Evolutionary conservation across 2,113 vertebrate species (phyloP), one percentile per base, ranked within the genome.

Genomic region (Athene noctua): DNA sequence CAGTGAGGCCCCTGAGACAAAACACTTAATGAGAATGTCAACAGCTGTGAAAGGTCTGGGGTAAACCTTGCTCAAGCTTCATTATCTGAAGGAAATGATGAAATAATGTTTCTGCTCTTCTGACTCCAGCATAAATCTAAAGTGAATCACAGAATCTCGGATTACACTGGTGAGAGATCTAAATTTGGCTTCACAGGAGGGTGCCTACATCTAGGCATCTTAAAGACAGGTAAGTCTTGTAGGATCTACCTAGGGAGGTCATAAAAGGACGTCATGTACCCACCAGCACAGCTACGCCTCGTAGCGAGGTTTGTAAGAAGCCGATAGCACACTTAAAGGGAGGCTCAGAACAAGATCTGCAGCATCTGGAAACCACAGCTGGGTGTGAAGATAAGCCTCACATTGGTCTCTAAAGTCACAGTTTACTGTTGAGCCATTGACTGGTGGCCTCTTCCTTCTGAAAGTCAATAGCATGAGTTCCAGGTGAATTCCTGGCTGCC

Each of bases 1-100:
- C 40, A 29, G 46, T 17, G 68, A 82, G 88, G 51, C 83, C 26
- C 80, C 57, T 13, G 86, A 88, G 95, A 90, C 40, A 58, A 78
- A 88, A 59, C 51, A 16, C 13, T 85, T 79, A 62, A 49, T 44
- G 77, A 51, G 93, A 96, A 94, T 78, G 90, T 83, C 97, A 88
- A 13, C 84, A 82, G 78, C 91, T 90, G 91, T n/a, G 96, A 92
- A 90, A 89, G 75, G 81, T 75, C 90, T 77, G 27, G 82, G 68
- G 44, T 80, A 86, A 89, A 78, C 89, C 82, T 47, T 2, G 1
- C 82, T 36, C 58, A 27, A 73, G 66, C 58, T 62, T 42, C 74
- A 3, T 78, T 80, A 80, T 42, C 51, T 54, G 57, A 25, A 90
- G 67, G 88, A 75, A 90, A 90, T 7, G 19, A 44, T n/a, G 86